Evolutionary conservation across 2,113 vertebrate genomes (phyloP).

Genomic region (Cryptotis parvus): DNA sequence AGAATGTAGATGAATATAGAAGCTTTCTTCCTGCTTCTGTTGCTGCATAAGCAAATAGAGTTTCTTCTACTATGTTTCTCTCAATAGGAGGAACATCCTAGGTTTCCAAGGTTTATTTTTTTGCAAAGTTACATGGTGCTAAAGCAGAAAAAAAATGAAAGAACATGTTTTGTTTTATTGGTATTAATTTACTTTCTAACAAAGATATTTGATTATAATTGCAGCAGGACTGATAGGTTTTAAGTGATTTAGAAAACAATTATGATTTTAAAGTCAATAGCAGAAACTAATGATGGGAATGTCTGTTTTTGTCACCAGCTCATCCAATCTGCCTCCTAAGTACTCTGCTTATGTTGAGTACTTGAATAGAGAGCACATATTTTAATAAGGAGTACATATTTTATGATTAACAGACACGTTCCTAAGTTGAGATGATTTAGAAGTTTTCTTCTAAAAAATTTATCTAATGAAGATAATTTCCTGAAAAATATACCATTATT

Average conservation of each 20-base stretch:
- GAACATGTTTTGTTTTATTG: neutral
- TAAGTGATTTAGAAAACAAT: neutral
- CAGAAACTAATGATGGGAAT: neutral
- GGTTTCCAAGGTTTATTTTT: constrained; percentile 4
- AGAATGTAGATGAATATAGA: neutral
- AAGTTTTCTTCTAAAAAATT: neutral
- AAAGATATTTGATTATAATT: neutral
- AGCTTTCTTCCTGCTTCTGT: neutral
- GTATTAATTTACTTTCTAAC: neutral
- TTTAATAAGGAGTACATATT: neutral
- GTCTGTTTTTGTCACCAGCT: neutral
- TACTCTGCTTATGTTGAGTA: neutral
- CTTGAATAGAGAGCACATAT: neutral
- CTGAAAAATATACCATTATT: neutral
- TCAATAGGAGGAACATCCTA: too few species aligned
- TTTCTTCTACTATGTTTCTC: neutral
- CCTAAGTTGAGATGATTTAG: neutral
- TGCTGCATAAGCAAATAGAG: neutral
- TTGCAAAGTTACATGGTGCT: neutral
- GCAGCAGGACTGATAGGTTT: constrained; percentile 6
- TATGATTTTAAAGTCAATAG: neutral
- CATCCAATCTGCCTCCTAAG: neutral
- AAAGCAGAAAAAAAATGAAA: neutral
- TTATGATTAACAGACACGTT: neutral
- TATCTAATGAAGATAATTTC: constrained; percentile 38